Base-by-base conservation (phyloP, 2,113 vertebrate genomes). In the Dicerorhinus sumatrensis region DNA sequence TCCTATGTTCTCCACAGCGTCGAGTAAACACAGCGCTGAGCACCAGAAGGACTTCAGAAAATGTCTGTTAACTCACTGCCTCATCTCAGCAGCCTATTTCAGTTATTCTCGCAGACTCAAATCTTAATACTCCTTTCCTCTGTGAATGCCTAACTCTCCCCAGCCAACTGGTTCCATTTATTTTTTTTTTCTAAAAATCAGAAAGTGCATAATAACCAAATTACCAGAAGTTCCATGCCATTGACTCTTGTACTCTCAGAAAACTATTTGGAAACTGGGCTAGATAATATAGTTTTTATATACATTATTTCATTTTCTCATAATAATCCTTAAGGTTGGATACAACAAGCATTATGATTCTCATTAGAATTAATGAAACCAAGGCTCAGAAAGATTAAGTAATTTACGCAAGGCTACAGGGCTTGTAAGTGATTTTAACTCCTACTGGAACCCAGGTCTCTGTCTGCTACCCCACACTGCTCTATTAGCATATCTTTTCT, bases 351-450 rank as follows among this genome's bases (percentile, higher is more conserved):
- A 84, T 95, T 60, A 62, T 18, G 54, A 84, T 23, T 80, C 6
- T 21, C 60, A 85, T 56, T 76, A 88, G 81, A 93, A 92, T 73
- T 69, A 87, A 90, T 60, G 7, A 92, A 95, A 72, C 48, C n/a
- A 73, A 97, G 56, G 46, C 60, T 97, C 65, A 63, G 63, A 81
- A 81, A 65, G 25, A 33, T 84, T 79, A 70, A 54, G 46, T 54
- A 33, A 77, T 29, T 39, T 80, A 70, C 46, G 20, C 14, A 86
- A 86, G 80, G 88, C 36, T 60, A 54, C 2, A 89, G n/a, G 33
- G 39, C 65, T 69, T 80, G 16, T 56, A 79, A 75, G 21, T 88
- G 77, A 87, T 65, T 96, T 92, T 76, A 91, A 89, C 48, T 72
- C 60, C 31, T 60, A 75, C 51, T 67, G 75, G 77, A 92, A 93